Evolutionary conservation across 2,797 vertebrate genomes (phyloP), one percentile per base, ranked within the genome.

Genomic region (Simalia tracyae): DNA sequence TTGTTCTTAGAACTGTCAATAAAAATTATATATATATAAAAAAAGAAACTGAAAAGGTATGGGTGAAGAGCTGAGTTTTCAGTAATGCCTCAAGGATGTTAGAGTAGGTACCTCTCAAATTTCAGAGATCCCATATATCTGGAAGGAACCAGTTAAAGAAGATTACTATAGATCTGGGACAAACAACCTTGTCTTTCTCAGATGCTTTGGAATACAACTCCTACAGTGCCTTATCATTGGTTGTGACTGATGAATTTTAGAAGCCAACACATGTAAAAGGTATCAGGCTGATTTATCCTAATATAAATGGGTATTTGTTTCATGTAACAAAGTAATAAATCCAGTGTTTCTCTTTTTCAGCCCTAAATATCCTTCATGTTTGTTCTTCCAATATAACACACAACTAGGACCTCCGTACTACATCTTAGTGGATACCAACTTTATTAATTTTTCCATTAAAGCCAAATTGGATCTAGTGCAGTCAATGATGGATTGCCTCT

Each of bases 391-490:
- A 94, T 99, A 99, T 97, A 99, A 99, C 89, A 99, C 99, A 64
- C 99, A 99, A 91, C 97, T 99, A 85, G 99, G 99, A 11, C 99
- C 99, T 63, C 99, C 99, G 0, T 99, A 99, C 95, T 98, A 99
- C 95, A 97, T 99, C 95, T 96, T 99, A 1, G 98, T 99, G 36
- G 99, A 99, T 95, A 99, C 99, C 66, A 99, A 99, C 95, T 99
- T 99, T 97, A 99, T 99, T 97, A 99, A 99, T 97, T 99, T 99
- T 93, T 99, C 99, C 90, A 99, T 99, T 96, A 99, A 99, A 96
- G 99, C 99, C 93, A 99, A 99, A 96, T 96, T 99, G 94, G 99
- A 99, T 96, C 97, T 99, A 56, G 98, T 99, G 88, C 99, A 99
- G 94, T 99, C 99, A 3, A 99, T 99, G 99, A 99, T 99, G 99